A percentile compares a stretch with the other conserved stretches of the same genome.
phyloP scores from a whole-genome alignment of 2,797 vertebrate genomes.

The Hippopotamyrus pictus region DNA sequence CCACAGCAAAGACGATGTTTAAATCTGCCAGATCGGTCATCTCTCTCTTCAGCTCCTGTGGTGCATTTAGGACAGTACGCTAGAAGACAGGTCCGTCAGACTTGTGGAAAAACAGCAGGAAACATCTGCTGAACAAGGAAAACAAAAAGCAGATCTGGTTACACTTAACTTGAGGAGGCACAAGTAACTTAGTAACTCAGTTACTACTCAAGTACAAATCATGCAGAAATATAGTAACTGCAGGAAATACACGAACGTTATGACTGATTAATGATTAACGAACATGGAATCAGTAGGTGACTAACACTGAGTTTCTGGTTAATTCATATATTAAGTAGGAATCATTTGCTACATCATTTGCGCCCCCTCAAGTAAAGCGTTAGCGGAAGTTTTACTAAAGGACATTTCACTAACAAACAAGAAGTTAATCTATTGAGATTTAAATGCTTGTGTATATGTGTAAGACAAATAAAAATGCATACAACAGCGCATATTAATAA shows the following conservation, averaged over 20 bases:
- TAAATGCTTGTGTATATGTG: not conserved
- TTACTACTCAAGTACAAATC: not conserved
- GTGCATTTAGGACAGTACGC: not conserved
- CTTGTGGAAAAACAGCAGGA: not conserved
- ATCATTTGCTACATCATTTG: not conserved
- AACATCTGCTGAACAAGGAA: not conserved
- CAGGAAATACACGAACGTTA: not conserved
- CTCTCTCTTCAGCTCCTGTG: not conserved
- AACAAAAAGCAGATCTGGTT: slow-evolving; percentile 20
- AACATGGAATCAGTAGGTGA: not conserved
- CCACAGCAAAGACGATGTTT: not conserved
- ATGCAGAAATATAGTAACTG: not conserved
- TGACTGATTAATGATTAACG: not conserved
- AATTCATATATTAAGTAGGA: not conserved
- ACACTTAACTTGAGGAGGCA: not conserved
- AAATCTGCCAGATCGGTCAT: not conserved
- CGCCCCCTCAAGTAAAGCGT: not conserved
- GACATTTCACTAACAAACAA: not conserved
- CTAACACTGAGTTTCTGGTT: not conserved
- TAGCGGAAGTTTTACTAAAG: slow-evolving; percentile 8
- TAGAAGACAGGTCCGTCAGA: not conserved
- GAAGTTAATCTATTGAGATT: not conserved
- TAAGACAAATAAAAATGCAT: not conserved
- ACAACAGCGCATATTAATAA: not conserved
- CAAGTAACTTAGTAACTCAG: not conserved